Conservation (phyloP, 64 coral and sea anemone species). For the Acropora tenuis region DNA sequence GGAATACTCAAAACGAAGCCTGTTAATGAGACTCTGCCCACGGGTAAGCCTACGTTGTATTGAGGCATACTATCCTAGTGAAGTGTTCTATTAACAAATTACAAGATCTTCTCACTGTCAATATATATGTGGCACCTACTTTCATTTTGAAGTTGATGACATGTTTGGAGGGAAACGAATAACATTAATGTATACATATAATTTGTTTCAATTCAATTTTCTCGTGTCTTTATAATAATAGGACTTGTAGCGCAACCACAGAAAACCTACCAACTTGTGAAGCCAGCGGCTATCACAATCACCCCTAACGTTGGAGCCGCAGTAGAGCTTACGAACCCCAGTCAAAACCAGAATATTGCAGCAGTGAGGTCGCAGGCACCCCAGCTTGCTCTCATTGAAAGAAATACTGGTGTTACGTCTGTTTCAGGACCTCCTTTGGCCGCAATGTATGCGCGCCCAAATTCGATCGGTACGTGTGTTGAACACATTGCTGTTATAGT, state of each 20-base stretch:
- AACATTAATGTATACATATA: too few relatives aligned
- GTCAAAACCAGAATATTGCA: not conserved
- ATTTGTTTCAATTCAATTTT: too few relatives aligned
- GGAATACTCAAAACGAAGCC: not conserved
- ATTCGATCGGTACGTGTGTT: conserved; percentile 1
- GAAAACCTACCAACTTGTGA: not conserved
- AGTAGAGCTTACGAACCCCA: not conserved
- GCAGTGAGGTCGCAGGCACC: not conserved
- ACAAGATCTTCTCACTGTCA: too few relatives aligned
- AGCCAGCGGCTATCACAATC: not conserved
- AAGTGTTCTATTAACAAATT: too few relatives aligned
- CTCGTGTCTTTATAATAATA: not conserved
- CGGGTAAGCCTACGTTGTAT: not conserved
- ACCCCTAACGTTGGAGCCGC: not conserved
- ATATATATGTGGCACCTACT: too few relatives aligned
- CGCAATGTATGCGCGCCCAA: not conserved
- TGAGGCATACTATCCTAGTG: too few relatives aligned
- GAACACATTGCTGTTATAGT: not conserved
- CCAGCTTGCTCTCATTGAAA: not conserved
- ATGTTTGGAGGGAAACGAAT: too few relatives aligned
- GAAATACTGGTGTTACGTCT: not conserved
- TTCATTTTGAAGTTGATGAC: too few relatives aligned
- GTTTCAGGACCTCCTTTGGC: not conserved
- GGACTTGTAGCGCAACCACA: not conserved
- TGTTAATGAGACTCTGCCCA: not conserved